These are phyloP conservation scores for Porites australiensis DNA, from an alignment of 64 coral and sea anemone species.

Conservation along the genomic window DNA sequence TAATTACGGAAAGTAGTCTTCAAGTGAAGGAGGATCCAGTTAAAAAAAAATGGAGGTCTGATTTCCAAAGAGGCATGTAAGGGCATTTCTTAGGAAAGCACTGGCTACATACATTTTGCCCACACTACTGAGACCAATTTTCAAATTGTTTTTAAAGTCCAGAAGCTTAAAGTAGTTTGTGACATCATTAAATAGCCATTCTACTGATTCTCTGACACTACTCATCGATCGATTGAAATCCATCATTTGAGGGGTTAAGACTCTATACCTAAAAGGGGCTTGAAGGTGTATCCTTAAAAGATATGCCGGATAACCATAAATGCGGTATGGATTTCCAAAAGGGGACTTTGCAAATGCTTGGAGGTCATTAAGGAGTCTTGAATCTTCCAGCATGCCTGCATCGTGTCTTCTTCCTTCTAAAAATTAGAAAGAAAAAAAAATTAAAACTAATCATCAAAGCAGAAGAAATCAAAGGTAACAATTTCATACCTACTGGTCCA, in stretches of 20 bases:
- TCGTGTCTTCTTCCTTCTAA: background rate
- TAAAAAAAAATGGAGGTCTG: no score
- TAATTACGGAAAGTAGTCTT: no score
- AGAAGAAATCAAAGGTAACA: no score
- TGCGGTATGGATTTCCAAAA: background rate
- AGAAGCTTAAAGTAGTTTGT: no score
- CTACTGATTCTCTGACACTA: background rate
- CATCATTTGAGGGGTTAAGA: background rate
- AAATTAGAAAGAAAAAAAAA: slow-evolving; percentile 16
- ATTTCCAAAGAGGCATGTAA: no score
- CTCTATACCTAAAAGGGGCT: background rate
- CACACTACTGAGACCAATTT: no score
- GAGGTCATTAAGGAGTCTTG: background rate
- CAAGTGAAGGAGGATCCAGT: no score
- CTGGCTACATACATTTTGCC: no score
- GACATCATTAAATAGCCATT: background rate
- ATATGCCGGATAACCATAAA: slow-evolving; percentile 13
- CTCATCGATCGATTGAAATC: background rate
- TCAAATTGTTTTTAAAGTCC: no score
- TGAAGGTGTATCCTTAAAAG: background rate
- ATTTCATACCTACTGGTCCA: slow-evolving; percentile 36
- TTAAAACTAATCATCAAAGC: background rate
- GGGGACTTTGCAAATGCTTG: background rate
- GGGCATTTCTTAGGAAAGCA: no score
- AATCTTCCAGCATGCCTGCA: slow-evolving; percentile 11